Conservation (phyloP, 1,140 invertebrate genomes). For the Gryllus bimaculatus region DNA sequence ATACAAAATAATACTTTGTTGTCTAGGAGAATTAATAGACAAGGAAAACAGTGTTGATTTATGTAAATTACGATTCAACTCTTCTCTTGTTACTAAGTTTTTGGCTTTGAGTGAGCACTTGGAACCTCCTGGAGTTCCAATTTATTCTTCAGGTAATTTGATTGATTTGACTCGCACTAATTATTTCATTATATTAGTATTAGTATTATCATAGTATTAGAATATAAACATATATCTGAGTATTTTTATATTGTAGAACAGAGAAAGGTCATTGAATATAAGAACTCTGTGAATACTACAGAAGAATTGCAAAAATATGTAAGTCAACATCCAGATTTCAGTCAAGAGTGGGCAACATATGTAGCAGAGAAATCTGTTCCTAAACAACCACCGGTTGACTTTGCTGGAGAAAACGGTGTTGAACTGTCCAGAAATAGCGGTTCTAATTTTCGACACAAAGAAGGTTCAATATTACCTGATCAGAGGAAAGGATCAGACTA, state of each 20-base stretch:
- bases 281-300: constrained; percentile 11
- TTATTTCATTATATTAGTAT: background rate
- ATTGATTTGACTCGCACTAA: background rate
- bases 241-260: background rate
- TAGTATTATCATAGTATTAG: too few relatives aligned
- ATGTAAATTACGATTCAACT: constrained; percentile 62
- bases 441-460: constrained; percentile 15
- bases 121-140: constrained; percentile 52
- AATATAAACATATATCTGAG: background rate
- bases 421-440: background rate
- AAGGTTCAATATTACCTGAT: constrained; percentile 1
- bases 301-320: constrained; percentile 8
- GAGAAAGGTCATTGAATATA: background rate
- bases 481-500: background rate
- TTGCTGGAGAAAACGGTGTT: background rate
- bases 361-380: background rate
- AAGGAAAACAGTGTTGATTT: constrained; percentile 56
- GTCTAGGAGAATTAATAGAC: constrained; percentile 48
- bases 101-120: constrained; percentile 59
- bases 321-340: constrained; percentile 11
- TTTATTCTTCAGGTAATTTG: constrained; percentile 54
- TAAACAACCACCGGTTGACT: background rate
- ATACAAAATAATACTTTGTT: constrained; percentile 21
- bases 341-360: background rate
- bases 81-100: constrained; percentile 51